Conservation (phyloP, 2,113 vertebrate genomes). For the Dromaius novaehollandiae region DNA sequence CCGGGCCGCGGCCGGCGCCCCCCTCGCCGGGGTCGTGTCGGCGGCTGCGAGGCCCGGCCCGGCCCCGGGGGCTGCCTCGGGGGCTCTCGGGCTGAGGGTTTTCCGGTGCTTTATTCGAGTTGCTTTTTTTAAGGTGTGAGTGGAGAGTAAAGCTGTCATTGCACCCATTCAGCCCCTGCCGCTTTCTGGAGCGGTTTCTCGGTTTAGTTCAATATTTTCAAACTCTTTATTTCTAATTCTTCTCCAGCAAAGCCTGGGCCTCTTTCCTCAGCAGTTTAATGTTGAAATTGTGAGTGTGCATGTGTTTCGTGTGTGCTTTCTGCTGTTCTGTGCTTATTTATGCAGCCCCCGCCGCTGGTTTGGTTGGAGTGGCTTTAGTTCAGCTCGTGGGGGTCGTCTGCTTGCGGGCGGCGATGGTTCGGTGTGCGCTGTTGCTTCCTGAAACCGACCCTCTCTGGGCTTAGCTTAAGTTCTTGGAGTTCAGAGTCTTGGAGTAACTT, state of each 20-base stretch:
- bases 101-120: too few relatives aligned
- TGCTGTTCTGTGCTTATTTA: not conserved
- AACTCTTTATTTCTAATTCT: fast-evolving
- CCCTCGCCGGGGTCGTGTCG: too few relatives aligned
- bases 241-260: not conserved
- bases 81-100: too few relatives aligned
- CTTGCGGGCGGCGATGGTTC: not conserved
- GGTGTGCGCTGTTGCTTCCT: not conserved
- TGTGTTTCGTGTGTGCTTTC: not conserved
- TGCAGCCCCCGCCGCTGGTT: not conserved
- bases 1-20: too few relatives aligned
- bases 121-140: too few relatives aligned
- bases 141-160: too few relatives aligned
- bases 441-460: not conserved
- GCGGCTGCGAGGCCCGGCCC: too few relatives aligned
- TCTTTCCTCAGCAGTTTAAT: not conserved
- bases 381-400: not conserved
- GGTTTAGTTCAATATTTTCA: not conserved
- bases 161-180: too few relatives aligned
- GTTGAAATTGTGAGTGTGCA: not conserved
- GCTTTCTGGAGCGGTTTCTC: not conserved
- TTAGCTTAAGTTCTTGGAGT: too few relatives aligned
- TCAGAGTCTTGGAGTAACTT: too few relatives aligned
- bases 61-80: too few relatives aligned
- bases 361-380: not conserved